Evolutionary conservation across 1,140 invertebrate genomes (phyloP), one percentile per base, ranked within the genome.

Genomic region (Hyposmocoma kahamanoa): DNA sequence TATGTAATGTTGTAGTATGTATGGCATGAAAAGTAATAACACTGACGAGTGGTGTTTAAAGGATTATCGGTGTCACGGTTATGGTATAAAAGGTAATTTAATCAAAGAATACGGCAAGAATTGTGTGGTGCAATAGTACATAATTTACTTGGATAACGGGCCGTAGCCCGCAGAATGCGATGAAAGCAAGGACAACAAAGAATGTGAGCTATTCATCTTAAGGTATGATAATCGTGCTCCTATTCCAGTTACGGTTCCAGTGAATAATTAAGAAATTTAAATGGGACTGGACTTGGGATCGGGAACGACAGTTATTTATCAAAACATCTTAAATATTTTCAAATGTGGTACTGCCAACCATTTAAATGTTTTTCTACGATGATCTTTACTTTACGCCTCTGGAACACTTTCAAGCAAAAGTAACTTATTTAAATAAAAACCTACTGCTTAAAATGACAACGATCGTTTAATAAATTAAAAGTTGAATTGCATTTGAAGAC

Each of bases 211-310:
- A 11, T 47, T 38, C 18, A 47, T 24, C 26, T 17, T 47, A n/a
- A 47, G 45, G 45, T 47, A 11, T 6, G 45, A 38, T 4, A 1
- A 22, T 22, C 3, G 15, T 13, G 34, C 13, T 3, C 30, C 45
- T 15, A 38, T 38, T 38, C 5, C 24, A 2, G 6, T 45, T 3
- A 5, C 21, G 1, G 28, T 45, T 10, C 6, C 9, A 19, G 1
- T 45, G 13, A 45, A 45, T 34, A 21, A 13, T 20, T 17, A 2
- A 34, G 2, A 21, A 11, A 15, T 22, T 3, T 6, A 47, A 11
- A 38, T 47, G 45, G 34, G 38, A 47, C 1, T 47, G 6, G 45
- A 47, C 18, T 38, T 34, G 1, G 45, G 45, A 2, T 47, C 45
- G 10, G 20, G 32, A 38, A 38, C 8, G 2, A 38, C 9, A 24